These are phyloP conservation scores for Musca vetustissima DNA, from an alignment of 1,140 invertebrate genomes.

Conservation along the genomic window DNA sequence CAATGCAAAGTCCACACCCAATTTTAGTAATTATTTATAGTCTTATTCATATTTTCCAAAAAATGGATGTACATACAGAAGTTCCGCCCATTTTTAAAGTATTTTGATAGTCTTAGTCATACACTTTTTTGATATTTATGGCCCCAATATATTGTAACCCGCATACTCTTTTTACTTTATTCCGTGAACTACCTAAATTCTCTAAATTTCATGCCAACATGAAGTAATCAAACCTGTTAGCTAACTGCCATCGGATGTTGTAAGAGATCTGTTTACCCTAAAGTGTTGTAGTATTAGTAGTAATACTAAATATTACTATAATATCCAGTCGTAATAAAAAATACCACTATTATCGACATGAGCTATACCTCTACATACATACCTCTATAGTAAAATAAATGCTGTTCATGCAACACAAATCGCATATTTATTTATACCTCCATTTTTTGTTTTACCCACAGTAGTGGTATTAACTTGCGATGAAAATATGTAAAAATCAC, in stretches of 20 bases:
- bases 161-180: too few species aligned
- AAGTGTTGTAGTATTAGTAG: not conserved
- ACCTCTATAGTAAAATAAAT: not conserved
- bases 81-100: too few species aligned
- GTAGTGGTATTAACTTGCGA: not conserved
- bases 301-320: not conserved
- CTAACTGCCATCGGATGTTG: not conserved
- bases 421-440: not conserved
- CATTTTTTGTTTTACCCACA: not conserved
- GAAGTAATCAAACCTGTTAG: not conserved
- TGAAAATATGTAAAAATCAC: conserved; percentile 3
- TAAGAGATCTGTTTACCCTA: too few species aligned
- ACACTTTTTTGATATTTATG: too few species aligned
- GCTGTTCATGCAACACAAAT: not conserved
- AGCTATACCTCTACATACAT: not conserved
- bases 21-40: too few species aligned
- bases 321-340: too few species aligned
- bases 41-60: too few species aligned
- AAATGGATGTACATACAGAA: too few species aligned
- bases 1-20: too few species aligned
- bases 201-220: conserved; percentile 10
- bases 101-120: too few species aligned
- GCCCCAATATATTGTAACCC: too few species aligned
- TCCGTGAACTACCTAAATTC: too few species aligned
- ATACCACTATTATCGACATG: not conserved